These are phyloP conservation scores for Anseranas semipalmata DNA, from an alignment of 2,113 vertebrate genomes.

Conservation along the genomic window DNA sequence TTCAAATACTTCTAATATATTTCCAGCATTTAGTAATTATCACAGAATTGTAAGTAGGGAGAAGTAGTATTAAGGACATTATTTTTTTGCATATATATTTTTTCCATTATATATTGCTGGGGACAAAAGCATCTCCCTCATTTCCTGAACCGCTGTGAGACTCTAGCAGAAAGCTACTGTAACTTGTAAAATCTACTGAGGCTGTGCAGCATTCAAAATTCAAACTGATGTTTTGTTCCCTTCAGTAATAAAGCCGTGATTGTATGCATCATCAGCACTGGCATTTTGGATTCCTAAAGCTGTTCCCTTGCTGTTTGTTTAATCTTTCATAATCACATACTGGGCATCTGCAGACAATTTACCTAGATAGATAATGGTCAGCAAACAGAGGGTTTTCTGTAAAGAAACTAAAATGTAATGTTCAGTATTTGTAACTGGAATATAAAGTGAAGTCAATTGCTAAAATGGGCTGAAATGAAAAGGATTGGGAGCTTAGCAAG, in stretches of 20 bases:
- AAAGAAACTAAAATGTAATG: conserved; percentile 36
- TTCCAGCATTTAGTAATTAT: neutral
- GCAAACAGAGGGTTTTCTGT: conserved; percentile 39
- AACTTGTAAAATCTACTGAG: neutral
- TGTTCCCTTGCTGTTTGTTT: conserved; percentile 68
- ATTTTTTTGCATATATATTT: neutral
- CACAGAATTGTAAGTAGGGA: neutral
- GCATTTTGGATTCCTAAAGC: conserved; percentile 60
- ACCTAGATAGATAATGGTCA: conserved; percentile 55
- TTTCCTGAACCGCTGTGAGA: neutral
- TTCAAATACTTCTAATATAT: neutral
- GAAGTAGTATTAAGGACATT: neutral
- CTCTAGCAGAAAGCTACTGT: neutral
- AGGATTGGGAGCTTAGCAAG: conserved; percentile 57
- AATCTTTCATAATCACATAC: conserved; percentile 37
- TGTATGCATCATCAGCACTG: conserved; percentile 39
- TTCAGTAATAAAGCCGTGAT: neutral
- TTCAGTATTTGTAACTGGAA: conserved; percentile 60
- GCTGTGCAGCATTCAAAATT: neutral
- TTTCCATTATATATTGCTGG: neutral
- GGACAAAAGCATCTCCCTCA: neutral
- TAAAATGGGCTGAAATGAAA: neutral
- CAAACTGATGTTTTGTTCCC: neutral
- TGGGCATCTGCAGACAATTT: conserved; percentile 63
- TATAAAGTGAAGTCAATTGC: conserved; percentile 37